Base-by-base conservation (phyloP, 2,888 invertebrate species). In the Pherbina coryleti region DNA sequence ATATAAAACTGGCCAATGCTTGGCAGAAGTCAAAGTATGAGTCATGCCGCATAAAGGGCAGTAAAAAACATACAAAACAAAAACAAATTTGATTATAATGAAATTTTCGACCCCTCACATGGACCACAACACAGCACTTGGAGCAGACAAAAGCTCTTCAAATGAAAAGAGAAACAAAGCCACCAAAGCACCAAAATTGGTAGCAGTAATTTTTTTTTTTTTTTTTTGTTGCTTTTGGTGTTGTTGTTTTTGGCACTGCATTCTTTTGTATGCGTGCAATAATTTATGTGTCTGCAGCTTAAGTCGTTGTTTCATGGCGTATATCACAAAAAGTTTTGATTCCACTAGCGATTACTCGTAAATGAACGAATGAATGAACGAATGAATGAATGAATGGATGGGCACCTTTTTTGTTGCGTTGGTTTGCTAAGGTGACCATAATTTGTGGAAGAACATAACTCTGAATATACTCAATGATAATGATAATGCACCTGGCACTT, bases 251-350 rank as follows among this genome's bases (percentile, higher is more conserved):
- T 60, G 60, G 2, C 11, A 44, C 44, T 44, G 60, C 60, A 28
- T 28, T 60, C 60, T 60, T 60, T 60, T 60, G 60, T 60, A 28
- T 60, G 60, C 60, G 60, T 66, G 19, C 37, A 14, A 37, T 37
- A 66, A 66, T 66, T 66, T 66, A 66, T 66, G 66, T 66, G 66
- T 66, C 66, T 66, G 66, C 66, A 17, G 19, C 57, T 22, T 25
- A 19, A 60, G 19, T 60, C 57, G 19, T 60, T 57, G 19, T 60
- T 57, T 44, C 44, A 44, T 44, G 44, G 44, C 28, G 14, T 60
- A 19, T 28, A 14, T 60, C 22, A 28, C 55, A 55, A n/a, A n/a
- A n/a, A 55, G 55, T 55, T 19, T n/a, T 60, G 60, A 14, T 28
- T 25, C 17, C 44, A 44, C 44, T 44, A 44, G 44, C 44, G 11